Base-by-base conservation (phyloP, 2,888 invertebrate genomes). In the Oscheius onirici region DNA sequence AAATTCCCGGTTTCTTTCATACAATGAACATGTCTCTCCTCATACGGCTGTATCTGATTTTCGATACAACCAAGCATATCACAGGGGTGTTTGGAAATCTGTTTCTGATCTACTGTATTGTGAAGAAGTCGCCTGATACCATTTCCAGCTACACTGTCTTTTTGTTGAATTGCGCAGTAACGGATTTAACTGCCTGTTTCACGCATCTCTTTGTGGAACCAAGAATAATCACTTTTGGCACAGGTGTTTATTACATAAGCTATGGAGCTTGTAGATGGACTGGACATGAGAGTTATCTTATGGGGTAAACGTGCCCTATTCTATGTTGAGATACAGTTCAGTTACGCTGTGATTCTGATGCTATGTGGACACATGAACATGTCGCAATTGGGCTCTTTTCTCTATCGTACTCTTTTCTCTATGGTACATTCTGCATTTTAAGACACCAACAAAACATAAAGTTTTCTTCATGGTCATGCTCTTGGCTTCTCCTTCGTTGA, bases 51-150 rank as follows among this genome's bases (percentile, higher is more conserved):
- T 51, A 46, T 5, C 3, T 46, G 3, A 17, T 46, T 13, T 46
- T 46, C 13, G n/a, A 20, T 5, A 46, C n/a, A 20, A 20, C 5
- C 20, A 17, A 17, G 5, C 13, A 17, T 13, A 10, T 46, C 13
- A 13, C 13, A 3, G n/a, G n/a, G 13, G n/a, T 20, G 8, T 8
- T 46, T 46, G 46, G 8, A 46, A 46, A 46, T 46, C 46, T n/a
- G n/a, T 17, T 58, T 17, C 43, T 58, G 1, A 58, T 43, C 40
- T 58, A 40, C 43, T 58, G 58, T 58, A 58, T 58, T 41, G n/a
- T 40, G 13, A 58, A n/a, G 10, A 13, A 41, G 20, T 22, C 41
- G 2, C 58, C 58, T 3, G n/a, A 58, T 13, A 41, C 41, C 41
- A 20, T 41, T 3, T 1, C 41, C 10, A 58, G 40, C 41, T 58